Percentiles rank a stretch among this genome's conserved stretches.
These are phyloP conservation scores for Euwallacea fornicatus DNA, from an alignment of 1,140 invertebrate species.

Conservation along the genomic window DNA sequence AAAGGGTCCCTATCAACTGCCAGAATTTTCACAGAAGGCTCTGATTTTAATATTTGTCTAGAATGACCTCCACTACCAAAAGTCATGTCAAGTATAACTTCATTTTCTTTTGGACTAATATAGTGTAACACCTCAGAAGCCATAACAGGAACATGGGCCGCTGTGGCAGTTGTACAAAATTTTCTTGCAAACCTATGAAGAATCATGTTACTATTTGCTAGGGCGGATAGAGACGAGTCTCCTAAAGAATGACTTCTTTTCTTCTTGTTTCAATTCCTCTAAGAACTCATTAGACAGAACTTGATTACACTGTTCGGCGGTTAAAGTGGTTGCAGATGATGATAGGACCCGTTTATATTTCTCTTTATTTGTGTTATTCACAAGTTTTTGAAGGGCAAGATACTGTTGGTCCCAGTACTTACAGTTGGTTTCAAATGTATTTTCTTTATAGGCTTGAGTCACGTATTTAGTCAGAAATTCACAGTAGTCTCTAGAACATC, in stretches of 20 bases:
- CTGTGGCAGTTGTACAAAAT: slow-evolving; percentile 42
- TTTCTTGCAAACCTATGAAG: slow-evolving; percentile 18
- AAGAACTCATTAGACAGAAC: slow-evolving; percentile 72
- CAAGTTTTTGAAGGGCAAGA: slow-evolving; percentile 67
- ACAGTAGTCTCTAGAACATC: slow-evolving; percentile 72
- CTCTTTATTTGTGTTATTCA: slow-evolving; percentile 69
- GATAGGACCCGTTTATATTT: slow-evolving; percentile 61
- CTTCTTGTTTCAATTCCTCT: slow-evolving; percentile 62
- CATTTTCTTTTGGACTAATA: slow-evolving; percentile 63
- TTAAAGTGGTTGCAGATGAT: slow-evolving; percentile 70
- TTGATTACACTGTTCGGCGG: slow-evolving; percentile 68
- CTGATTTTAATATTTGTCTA: slow-evolving; percentile 60
- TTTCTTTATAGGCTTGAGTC: slow-evolving; percentile 64
- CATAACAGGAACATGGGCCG: slow-evolving; percentile 71
- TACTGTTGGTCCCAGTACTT: slow-evolving; percentile 68
- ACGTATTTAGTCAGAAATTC: slow-evolving; percentile 72
- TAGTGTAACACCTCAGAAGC: slow-evolving; percentile 68
- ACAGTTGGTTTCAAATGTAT: slow-evolving; percentile 59
- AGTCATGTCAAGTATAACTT: slow-evolving; percentile 81
- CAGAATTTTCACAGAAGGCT: slow-evolving; percentile 64
- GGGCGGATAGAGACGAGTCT: slow-evolving; percentile 53
- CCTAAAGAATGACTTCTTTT: slow-evolving; percentile 59
- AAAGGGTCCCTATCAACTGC: slow-evolving; percentile 88
- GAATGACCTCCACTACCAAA: slow-evolving; percentile 94
- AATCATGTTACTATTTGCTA: slow-evolving; percentile 4